Base-by-base conservation (phyloP, 2,113 vertebrate species). In the Charadrius vociferus region DNA sequence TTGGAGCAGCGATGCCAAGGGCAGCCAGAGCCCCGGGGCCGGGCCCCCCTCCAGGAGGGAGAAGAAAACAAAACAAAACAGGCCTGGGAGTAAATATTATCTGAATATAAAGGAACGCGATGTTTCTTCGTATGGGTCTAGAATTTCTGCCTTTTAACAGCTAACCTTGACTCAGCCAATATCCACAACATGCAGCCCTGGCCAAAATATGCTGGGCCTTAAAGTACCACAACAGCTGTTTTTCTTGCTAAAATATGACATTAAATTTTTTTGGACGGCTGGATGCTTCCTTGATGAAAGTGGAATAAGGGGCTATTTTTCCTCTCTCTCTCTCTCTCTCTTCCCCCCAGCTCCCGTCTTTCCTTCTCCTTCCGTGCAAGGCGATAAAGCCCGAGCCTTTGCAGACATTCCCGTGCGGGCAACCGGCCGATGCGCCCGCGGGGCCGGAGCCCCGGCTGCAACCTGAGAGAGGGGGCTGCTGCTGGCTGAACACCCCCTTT, bases 131-230 rank as follows among this genome's bases (percentile, higher is more conserved):
- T 97, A 91, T 0, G 89, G 91, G 94, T 93, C 96, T 94, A 96
- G 94, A 84, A 29, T 86, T 95, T 94, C 92, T 81, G 93, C 96
- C 91, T 95, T 93, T 90, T 81, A 86, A 49, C 74, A 59, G 95
- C 95, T 85, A 95, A 96, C 96, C 93, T 97, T 97, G 94, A 94
- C 95, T 93, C 93, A 70, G 97, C 95, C 97, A 90, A 93, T 96
- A 89, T 96, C 91, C 86, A 93, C 85, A 92, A 92, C 95, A 32
- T 63, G 96, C 81, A 77, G 32, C 91, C 79, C 14, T 81, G 29
- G 96, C 96, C 97, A 95, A 72, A 93, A 50, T 95, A 81, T 30
- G 55, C 83, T 89, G 90, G 93, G 91, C 92, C 56, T 52, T 93
- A 50, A 82, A 96, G 96, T 83, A 90, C 89, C 92, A 62, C 72